Conservation (phyloP, 2,797 vertebrate species). For the Pipistrellus pygmaeus region DNA sequence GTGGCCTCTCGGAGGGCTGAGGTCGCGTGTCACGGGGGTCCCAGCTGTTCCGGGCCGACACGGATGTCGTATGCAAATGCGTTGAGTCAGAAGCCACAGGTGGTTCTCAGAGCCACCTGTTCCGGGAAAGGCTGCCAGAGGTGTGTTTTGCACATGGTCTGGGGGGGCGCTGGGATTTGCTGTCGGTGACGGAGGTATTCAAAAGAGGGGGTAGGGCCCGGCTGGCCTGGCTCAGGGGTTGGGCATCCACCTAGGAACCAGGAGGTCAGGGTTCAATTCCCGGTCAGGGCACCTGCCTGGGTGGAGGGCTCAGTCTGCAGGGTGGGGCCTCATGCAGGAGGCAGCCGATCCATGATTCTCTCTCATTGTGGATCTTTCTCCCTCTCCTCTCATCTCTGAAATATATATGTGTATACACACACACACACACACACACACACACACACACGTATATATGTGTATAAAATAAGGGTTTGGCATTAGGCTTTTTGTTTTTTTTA, state of each 20-base stretch:
- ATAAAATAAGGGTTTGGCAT: not conserved
- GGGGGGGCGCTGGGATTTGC: not conserved
- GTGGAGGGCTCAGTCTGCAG: too few relatives aligned
- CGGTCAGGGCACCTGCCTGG: too few relatives aligned
- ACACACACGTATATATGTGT: too few relatives aligned
- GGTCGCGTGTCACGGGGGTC: not conserved
- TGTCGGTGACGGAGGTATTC: not conserved
- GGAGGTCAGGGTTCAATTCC: too few relatives aligned
- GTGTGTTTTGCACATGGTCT: not conserved
- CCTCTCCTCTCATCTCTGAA: too few relatives aligned
- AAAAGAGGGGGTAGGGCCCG: not conserved
- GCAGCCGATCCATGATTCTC: too few relatives aligned
- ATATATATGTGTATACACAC: too few relatives aligned
- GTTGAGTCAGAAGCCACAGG: not conserved
- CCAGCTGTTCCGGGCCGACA: not conserved
- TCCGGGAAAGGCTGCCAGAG: not conserved
- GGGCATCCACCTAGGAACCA: too few relatives aligned
- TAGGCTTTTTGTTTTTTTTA: not conserved
- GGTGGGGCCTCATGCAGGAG: too few relatives aligned
- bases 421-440: too few relatives aligned
- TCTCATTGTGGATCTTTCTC: too few relatives aligned
- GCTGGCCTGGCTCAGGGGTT: too few relatives aligned
- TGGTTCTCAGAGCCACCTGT: not conserved
- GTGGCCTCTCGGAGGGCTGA: not conserved
- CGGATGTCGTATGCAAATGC: not conserved